Evolutionary conservation across 2,888 invertebrate genomes (phyloP), one percentile per base, ranked within the genome.

Genomic region (Oligia fasciuncula): DNA sequence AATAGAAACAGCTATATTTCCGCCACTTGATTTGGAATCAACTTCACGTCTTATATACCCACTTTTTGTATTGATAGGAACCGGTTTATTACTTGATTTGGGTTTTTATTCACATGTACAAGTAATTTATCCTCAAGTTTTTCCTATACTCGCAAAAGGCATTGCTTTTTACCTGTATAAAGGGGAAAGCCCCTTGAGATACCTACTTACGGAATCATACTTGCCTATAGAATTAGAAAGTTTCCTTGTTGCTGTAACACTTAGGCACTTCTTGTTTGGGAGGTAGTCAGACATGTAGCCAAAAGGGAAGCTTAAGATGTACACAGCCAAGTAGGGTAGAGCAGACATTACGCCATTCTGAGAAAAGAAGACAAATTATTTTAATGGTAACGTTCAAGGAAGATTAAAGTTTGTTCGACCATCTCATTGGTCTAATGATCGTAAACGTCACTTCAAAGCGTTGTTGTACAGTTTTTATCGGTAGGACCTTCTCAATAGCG

Each of bases 281-380:
- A 97, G 85, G 70, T 94, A 94, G 90, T 98, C 98, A 0, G 98
- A 97, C 0, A 92, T 6, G 78, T 85, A 90, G 2, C 94, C 94
- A 9, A 92, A 85, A 0, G 92, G 93, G 72, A 94, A 93, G 51
- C 93, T 83, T 77, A 98, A 91, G 13, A 98, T 74, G 97, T 98
- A 98, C 93, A 98, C 98, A 0, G 97, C 97, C 43, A 98, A 93
- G 91, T 98, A 98, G 0, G 98, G 98, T 19, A 98, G 90, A 0
- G 98, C 97, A 9, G 98, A 98, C 46, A 98, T 93, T 5, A 97
- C 86, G 1, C 98, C 98, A 90, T 98, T 98, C 97, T 97, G 92
- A 57, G 94, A 88, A 80, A 66, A 73, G 62, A 68, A 35, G 1
- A 19, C 23, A 57, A 17, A 54, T 40, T 57, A 14, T 35, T 29